A percentile compares a stretch with the other conserved stretches of the same genome.
Evolutionary conservation across 2,113 vertebrate genomes (phyloP).

Genomic region (Rhinogobius similis): DNA sequence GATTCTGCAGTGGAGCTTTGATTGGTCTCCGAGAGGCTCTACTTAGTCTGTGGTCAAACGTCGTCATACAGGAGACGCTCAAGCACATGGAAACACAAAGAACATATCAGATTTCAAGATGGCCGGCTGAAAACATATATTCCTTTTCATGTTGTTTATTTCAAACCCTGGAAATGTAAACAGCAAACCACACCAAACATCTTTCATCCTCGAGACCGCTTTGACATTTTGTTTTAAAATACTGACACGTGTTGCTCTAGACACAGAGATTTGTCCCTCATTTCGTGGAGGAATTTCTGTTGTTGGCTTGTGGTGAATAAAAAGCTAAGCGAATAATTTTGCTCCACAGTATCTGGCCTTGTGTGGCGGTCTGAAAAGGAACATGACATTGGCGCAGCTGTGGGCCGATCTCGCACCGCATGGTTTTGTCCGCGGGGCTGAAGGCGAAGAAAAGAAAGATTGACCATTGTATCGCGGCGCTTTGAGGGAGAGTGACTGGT

Average conservation of each 20-base stretch:
- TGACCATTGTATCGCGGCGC: background rate
- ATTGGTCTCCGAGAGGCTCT: conserved; percentile 1
- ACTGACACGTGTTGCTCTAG: conserved; percentile 2
- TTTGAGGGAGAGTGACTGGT: conserved; percentile 4
- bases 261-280: background rate
- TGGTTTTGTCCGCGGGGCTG: conserved; percentile 21
- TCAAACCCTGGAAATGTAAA: background rate
- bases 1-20: background rate
- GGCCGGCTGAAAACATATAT: background rate
- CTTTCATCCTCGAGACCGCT: background rate
- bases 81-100: background rate
- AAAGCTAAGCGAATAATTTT: conserved; percentile 9
- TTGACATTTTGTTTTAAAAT: background rate
- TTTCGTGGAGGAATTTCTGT: conserved; percentile 1
- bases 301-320: conserved; percentile 8
- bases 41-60: background rate
- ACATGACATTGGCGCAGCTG: conserved; percentile 6
- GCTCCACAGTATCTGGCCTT: background rate
- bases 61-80: conserved; percentile 2
- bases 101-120: background rate
- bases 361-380: conserved; percentile 7
- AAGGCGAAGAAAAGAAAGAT: conserved; percentile 8
- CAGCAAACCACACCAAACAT: background rate
- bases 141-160: background rate
- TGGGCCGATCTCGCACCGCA: background rate